Conservation (phyloP, 2,888 invertebrate genomes). For the Amphipoea oculea region DNA sequence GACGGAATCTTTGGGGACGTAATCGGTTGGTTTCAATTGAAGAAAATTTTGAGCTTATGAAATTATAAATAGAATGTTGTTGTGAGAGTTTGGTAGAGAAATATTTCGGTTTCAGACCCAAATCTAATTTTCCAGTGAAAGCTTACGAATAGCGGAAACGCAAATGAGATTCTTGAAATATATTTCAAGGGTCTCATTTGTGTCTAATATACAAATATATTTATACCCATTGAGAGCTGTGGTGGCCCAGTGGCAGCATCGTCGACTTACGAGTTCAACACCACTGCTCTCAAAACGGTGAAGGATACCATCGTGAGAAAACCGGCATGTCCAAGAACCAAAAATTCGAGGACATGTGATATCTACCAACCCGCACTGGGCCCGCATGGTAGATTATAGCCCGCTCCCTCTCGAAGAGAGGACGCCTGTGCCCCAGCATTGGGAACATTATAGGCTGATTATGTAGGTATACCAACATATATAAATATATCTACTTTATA, state of each 20-base stretch:
- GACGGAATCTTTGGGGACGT: conserved; percentile 9
- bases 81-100: not conserved
- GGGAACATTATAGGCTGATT: not conserved
- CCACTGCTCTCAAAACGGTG: not conserved
- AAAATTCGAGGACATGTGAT: not conserved
- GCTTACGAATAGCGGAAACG: not conserved
- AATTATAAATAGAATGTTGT: not conserved
- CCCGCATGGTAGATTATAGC: not conserved
- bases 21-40: conserved; percentile 33
- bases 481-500: not conserved
- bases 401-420: not conserved
- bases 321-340: not conserved
- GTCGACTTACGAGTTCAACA: not conserved
- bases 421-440: not conserved
- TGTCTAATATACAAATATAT: not conserved
- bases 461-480: not conserved
- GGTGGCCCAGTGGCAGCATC: not conserved
- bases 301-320: not conserved
- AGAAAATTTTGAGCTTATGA: conserved; percentile 4
- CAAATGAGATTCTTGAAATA: not conserved
- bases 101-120: not conserved
- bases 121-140: not conserved
- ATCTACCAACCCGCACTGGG: not conserved
- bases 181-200: too few relatives aligned
- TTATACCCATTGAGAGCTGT: not conserved